phyloP scores from a whole-genome alignment of 1,140 invertebrate species.

The Cryptotermes secundus region DNA sequence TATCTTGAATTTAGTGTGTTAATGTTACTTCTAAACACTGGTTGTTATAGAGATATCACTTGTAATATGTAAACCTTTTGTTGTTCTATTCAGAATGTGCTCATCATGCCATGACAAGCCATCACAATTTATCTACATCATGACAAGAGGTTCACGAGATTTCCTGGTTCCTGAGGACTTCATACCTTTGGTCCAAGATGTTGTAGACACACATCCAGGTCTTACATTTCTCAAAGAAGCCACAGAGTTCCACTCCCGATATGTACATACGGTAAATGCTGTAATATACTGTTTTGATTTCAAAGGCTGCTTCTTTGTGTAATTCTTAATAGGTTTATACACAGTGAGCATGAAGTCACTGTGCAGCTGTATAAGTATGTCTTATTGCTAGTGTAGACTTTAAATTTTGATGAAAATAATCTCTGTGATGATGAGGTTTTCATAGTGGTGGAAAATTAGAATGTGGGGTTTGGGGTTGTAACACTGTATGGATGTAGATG shows the following conservation, averaged over 20 bases:
- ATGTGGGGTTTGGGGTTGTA: no score
- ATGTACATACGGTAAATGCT: constrained; percentile 88
- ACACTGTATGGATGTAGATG: no score
- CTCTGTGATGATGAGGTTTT: no score
- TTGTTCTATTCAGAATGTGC: constrained; percentile 61
- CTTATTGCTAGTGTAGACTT: not conserved
- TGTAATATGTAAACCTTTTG: not conserved
- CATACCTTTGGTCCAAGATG: constrained; percentile 91
- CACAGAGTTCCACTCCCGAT: constrained; percentile 97
- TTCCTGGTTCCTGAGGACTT: constrained; percentile 83
- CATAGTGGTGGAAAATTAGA: no score
- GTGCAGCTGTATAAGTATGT: not conserved
- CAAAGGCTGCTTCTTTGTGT: no score
- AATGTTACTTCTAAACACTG: no score
- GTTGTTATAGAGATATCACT: not conserved
- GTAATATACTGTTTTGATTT: not conserved
- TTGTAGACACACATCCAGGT: constrained; percentile 99
- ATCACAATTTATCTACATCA: constrained; percentile 85
- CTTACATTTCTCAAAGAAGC: constrained; percentile 95
- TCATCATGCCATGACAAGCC: constrained; percentile 83
- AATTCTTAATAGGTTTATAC: no score
- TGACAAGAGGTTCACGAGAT: constrained; percentile 61
- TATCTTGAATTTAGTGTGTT: no score
- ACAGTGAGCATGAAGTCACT: not conserved
- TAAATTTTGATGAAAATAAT: not conserved